Percentiles rank a stretch among this genome's conserved stretches.
These are phyloP conservation scores for Melanargia galathea DNA, from an alignment of 2,888 invertebrate species.

Conservation along the genomic window DNA sequence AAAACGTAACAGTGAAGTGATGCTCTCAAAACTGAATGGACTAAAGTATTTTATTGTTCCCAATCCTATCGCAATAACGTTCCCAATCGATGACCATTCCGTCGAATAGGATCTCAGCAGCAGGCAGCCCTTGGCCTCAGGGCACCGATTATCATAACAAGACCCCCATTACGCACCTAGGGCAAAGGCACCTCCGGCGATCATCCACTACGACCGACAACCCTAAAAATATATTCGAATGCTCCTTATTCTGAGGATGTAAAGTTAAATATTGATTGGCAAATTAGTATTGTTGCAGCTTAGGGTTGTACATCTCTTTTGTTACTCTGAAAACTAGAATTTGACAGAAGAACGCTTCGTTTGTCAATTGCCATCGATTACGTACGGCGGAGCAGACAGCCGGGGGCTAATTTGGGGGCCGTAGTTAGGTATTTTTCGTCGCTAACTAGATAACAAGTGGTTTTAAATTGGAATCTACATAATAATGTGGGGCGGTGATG, in stretches of 20 bases:
- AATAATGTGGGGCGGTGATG: conserved; percentile 66
- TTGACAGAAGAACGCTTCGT: conserved; percentile 81
- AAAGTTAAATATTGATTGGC: conserved; percentile 38
- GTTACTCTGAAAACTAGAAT: conserved; percentile 76
- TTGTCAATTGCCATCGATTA: conserved; percentile 82
- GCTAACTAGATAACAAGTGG: conserved; percentile 82
- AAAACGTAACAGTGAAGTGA: conserved; percentile 4
- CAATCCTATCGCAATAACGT: conserved; percentile 36
- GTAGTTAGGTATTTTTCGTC: conserved; percentile 76
- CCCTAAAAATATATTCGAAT: conserved; percentile 15
- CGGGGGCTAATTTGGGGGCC: conserved; percentile 72
- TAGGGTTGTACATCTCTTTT: conserved; percentile 54
- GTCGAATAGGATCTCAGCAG: conserved; percentile 52
- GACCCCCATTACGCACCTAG: conserved; percentile 76
- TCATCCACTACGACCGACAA: conserved; percentile 24
- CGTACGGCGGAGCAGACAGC: conserved; percentile 69
- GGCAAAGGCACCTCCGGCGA: conserved; percentile 48
- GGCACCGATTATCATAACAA: conserved; percentile 79
- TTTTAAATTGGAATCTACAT: conserved; percentile 81
- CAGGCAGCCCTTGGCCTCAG: conserved; percentile 62
- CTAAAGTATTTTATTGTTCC: conserved; percentile 27
- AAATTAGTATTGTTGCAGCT: conserved; percentile 28
- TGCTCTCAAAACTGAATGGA: conserved; percentile 15
- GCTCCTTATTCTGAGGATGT: conserved; percentile 23
- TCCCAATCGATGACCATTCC: conserved; percentile 63